These are phyloP conservation scores for Neomonachus schauinslandi DNA, from an alignment of 2,113 vertebrate genomes.

Conservation along the genomic window DNA sequence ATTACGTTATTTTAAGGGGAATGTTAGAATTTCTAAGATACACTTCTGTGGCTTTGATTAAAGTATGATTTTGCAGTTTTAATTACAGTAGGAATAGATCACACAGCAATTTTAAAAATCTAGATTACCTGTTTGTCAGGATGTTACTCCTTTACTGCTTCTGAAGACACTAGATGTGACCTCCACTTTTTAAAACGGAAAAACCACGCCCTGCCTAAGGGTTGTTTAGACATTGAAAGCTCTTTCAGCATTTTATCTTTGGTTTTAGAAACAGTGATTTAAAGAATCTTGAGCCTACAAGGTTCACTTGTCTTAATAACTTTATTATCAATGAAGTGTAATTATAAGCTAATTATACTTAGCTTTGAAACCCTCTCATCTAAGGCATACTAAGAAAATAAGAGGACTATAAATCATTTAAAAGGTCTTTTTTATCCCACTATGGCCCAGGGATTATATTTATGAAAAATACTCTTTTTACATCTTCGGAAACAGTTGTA, in stretches of 20 bases:
- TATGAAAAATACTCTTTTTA: slow-evolving; percentile 41
- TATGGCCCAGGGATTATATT: slow-evolving; percentile 12
- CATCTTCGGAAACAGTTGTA: slow-evolving; percentile 3
- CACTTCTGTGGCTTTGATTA: neutral
- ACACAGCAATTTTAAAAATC: neutral
- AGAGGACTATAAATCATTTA: neutral
- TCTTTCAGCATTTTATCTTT: slow-evolving; percentile 31
- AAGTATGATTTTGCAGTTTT: slow-evolving; percentile 36
- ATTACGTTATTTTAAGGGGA: neutral
- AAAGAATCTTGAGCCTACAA: neutral
- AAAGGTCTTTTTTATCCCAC: slow-evolving; percentile 43
- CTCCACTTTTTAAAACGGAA: neutral
- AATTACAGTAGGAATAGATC: neutral
- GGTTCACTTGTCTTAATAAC: neutral
- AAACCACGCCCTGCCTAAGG: neutral
- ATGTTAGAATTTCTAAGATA: neutral
- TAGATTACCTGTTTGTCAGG: slow-evolving; percentile 1
- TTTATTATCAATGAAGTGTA: slow-evolving; percentile 20
- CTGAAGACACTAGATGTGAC: neutral
- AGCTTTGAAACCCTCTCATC: neutral
- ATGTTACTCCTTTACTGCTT: slow-evolving; percentile 24
- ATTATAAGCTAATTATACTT: neutral
- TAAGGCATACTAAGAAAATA: neutral
- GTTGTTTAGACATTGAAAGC: neutral
- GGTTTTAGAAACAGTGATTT: slow-evolving; percentile 22